Percentiles rank a stretch among this genome's conserved stretches.
phyloP scores from a whole-genome alignment of 2,113 vertebrate species.

The Felis catus region F.catus_Fca126_mat1.0 CM031413.1:50832001-50832500 shows the following conservation, averaged over 20 bases:
- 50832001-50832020: neutral
- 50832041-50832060: neutral
- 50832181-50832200: neutral
- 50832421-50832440: constrained; percentile 91
- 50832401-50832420: constrained; percentile 82
- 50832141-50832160: constrained; percentile 6
- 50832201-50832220: neutral
- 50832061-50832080: neutral
- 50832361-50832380: neutral
- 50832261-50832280: neutral
- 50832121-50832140: neutral
- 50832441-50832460: constrained; percentile 95
- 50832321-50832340: neutral
- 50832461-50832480: constrained; percentile 91
- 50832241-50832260: neutral
- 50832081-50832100: neutral
- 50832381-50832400: constrained; percentile 50
- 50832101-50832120: neutral
- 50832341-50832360: constrained; percentile 4
- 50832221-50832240: neutral
- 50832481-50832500: constrained; percentile 95
- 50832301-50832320: neutral
- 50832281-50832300: neutral
- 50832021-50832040: neutral
- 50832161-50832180: neutral